Conservation (phyloP, 2,888 invertebrate species). For the Lasioglossum lativentre region DNA sequence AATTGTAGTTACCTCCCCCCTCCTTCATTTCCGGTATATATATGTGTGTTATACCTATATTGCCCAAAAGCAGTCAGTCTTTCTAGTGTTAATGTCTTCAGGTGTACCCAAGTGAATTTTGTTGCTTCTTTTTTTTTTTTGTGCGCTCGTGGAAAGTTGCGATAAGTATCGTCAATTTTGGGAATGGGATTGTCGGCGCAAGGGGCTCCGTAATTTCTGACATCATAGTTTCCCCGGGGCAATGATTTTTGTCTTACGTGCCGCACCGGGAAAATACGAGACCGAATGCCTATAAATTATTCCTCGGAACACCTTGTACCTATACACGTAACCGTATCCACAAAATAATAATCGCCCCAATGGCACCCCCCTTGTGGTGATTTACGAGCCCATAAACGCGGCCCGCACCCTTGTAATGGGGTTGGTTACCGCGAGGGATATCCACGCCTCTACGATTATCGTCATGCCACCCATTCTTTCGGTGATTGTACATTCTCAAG, state of each 20-base stretch:
- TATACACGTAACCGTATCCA: conserved; percentile 47
- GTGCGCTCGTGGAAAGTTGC: too few relatives aligned
- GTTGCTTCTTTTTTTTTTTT: too few relatives aligned
- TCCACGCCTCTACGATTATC: conserved; percentile 63
- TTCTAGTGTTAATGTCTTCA: too few relatives aligned
- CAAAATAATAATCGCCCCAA: conserved; percentile 66
- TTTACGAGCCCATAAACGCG: conserved; percentile 79
- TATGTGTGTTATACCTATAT: too few relatives aligned
- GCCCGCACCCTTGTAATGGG: conserved; percentile 71
- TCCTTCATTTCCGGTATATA: too few relatives aligned
- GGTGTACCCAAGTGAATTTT: too few relatives aligned
- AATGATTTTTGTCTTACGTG: conserved; percentile 16
- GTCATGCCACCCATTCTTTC: conserved; percentile 60
- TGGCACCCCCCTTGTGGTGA: conserved; percentile 64
- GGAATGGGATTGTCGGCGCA: too few relatives aligned
- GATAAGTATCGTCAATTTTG: too few relatives aligned
- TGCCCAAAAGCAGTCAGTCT: too few relatives aligned
- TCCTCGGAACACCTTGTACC: conserved; percentile 33
- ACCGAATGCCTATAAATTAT: conserved; percentile 31
- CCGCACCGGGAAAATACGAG: neutral
- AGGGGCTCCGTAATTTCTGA: neutral
- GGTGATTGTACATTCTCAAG: conserved; percentile 45
- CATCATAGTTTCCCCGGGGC: neutral
- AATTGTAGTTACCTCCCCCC: too few relatives aligned
- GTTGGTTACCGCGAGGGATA: conserved; percentile 55